Conservation (phyloP, 1,140 invertebrate species). For the Limonius californicus region DNA sequence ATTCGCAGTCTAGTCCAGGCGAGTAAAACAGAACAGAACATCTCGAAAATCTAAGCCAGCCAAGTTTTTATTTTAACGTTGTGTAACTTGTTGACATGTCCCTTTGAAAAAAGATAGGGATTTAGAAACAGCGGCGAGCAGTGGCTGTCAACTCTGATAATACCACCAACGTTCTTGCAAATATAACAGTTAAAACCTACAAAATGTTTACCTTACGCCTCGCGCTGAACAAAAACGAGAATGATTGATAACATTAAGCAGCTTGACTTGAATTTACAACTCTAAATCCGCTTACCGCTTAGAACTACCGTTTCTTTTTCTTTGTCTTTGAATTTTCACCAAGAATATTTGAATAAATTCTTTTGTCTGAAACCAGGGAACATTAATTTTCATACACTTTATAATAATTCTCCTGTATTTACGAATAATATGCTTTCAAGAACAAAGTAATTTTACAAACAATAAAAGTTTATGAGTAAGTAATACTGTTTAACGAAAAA, state of each 20-base stretch:
- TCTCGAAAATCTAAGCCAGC: too few relatives aligned
- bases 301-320: slow-evolving; percentile 1
- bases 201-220: slow-evolving; percentile 8
- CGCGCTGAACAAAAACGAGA: slow-evolving; percentile 19
- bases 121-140: background rate
- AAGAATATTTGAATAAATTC: slow-evolving; percentile 1
- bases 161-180: background rate
- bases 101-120: background rate
- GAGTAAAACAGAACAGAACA: too few relatives aligned
- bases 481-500: too few relatives aligned
- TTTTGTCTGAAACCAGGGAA: background rate
- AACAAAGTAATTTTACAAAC: too few relatives aligned
- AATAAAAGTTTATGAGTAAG: too few relatives aligned
- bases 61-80: background rate
- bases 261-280: slow-evolving; percentile 29
- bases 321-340: background rate
- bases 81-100: background rate
- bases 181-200: background rate
- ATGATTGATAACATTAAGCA: slow-evolving; percentile 28
- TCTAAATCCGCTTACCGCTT: slow-evolving; percentile 24
- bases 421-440: too few relatives aligned
- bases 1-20: too few relatives aligned
- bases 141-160: background rate
- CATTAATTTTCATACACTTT: background rate
- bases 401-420: too few relatives aligned